Percentiles rank a stretch among this genome's conserved stretches.
Evolutionary conservation across 2,797 vertebrate genomes (phyloP).

Genomic region (Micrastur ruficollis): DNA sequence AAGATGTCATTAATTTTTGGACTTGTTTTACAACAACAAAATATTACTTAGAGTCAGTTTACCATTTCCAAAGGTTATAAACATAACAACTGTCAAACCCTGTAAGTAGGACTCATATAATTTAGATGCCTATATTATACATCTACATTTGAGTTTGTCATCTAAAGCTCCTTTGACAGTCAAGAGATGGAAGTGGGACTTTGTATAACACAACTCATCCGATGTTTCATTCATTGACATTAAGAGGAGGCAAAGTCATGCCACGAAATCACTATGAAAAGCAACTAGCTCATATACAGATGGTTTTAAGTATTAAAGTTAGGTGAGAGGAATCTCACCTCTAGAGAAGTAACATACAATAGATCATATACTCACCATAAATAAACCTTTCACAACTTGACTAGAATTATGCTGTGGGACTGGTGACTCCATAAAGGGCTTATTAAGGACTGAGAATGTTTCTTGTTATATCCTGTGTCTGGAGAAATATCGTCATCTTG

Average conservation of each 20-base stretch:
- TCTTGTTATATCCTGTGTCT: not conserved
- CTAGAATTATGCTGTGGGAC: not conserved
- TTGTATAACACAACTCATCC: not conserved
- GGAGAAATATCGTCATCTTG: not conserved
- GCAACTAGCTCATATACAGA: not conserved
- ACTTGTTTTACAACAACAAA: not conserved
- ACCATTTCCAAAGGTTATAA: not conserved
- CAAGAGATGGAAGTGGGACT: not conserved
- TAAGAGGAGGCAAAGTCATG: not conserved
- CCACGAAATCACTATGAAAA: not conserved
- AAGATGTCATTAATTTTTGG: not conserved
- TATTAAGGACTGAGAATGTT: not conserved
- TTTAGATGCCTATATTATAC: not conserved
- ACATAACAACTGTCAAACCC: not conserved
- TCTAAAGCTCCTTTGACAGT: not conserved
- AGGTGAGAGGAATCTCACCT: not conserved
- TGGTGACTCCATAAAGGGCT: not conserved
- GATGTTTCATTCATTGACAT: rapidly evolving
- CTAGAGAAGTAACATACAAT: not conserved
- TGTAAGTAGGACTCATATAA: not conserved
- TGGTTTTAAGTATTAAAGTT: not conserved
- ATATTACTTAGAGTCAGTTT: not conserved
- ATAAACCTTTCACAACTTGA: not conserved
- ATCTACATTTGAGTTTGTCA: not conserved
- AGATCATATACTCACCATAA: not conserved